Evolutionary conservation across 2,113 vertebrate genomes (phyloP).

Genomic region (Siphamia tubifer): DNA sequence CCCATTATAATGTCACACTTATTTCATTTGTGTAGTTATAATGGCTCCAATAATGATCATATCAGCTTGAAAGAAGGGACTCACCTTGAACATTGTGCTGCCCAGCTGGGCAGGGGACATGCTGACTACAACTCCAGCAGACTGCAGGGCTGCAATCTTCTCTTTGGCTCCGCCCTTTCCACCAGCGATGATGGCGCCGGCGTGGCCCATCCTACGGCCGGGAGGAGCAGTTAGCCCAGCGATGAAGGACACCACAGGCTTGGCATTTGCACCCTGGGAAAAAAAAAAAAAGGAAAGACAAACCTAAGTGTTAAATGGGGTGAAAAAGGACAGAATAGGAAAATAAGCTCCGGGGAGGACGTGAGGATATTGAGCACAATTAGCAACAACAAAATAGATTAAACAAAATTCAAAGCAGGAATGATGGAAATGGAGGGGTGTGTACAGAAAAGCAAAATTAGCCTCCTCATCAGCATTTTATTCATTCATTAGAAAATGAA

Average conservation of each 20-base stretch:
- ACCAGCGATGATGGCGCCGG: conserved; percentile 96
- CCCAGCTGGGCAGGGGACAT: conserved; percentile 98
- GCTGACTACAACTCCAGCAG: conserved; percentile 92
- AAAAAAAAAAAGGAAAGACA: background rate
- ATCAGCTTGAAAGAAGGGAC: conserved; percentile 9
- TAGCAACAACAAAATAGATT: background rate
- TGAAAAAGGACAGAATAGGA: background rate
- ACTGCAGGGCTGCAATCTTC: conserved; percentile 96
- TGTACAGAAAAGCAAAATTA: conserved; percentile 2
- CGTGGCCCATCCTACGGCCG: conserved; percentile 95
- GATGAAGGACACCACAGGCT: conserved; percentile 98
- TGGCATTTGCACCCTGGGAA: conserved; percentile 87
- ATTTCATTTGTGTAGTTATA: too few species aligned
- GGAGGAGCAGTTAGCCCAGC: conserved; percentile 96
- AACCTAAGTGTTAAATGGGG: background rate
- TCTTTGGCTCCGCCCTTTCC: conserved; percentile 98
- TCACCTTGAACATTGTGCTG: conserved; percentile 95
- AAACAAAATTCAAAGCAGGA: background rate
- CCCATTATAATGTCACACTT: too few species aligned
- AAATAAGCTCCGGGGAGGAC: background rate
- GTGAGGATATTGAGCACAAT: background rate
- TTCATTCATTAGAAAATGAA: conserved; percentile 63
- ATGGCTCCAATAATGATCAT: too few species aligned
- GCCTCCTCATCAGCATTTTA: conserved; percentile 56
- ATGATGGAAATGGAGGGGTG: background rate